Evolutionary conservation across 2,113 vertebrate species (phyloP).

Genomic region (Dendropsophus ebraccatus): DNA sequence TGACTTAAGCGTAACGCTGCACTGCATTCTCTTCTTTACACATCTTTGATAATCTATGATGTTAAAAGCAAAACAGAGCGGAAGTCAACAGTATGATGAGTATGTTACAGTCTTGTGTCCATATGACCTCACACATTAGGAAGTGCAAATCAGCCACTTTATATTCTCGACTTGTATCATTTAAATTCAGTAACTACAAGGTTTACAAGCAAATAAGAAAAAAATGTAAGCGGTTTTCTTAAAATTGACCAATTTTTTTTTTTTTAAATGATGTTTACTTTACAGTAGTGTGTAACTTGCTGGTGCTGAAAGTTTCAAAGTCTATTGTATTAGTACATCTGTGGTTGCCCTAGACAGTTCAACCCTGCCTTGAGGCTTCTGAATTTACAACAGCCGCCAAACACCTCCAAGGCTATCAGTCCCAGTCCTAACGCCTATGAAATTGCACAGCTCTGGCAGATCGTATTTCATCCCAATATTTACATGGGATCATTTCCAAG

Average conservation of each 20-base stretch:
- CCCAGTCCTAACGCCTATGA: conserved; percentile 66
- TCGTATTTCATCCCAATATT: conserved; percentile 74
- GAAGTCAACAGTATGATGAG: neutral
- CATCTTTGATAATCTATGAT: too few species aligned
- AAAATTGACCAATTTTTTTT: neutral
- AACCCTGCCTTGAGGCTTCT: conserved; percentile 70
- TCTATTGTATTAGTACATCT: conserved; percentile 45
- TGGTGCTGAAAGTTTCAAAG: conserved; percentile 21
- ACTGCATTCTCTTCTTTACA: too few species aligned
- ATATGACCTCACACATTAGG: neutral
- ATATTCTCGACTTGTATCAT: neutral
- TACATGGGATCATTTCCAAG: conserved; percentile 71
- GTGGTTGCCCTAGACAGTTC: conserved; percentile 65
- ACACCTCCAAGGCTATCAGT: conserved; percentile 69
- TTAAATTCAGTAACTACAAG: neutral
- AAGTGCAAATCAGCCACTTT: neutral
- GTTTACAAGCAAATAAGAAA: neutral
- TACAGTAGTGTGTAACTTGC: neutral
- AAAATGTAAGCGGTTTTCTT: neutral
- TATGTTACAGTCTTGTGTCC: neutral
- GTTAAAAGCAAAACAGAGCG: too few species aligned
- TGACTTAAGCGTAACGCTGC: too few species aligned
- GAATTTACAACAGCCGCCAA: conserved; percentile 73
- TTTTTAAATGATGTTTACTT: neutral
- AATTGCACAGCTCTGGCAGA: conserved; percentile 69